Base-by-base conservation (phyloP, 2,797 vertebrate species). In the Knipowitschia caucasica region DNA sequence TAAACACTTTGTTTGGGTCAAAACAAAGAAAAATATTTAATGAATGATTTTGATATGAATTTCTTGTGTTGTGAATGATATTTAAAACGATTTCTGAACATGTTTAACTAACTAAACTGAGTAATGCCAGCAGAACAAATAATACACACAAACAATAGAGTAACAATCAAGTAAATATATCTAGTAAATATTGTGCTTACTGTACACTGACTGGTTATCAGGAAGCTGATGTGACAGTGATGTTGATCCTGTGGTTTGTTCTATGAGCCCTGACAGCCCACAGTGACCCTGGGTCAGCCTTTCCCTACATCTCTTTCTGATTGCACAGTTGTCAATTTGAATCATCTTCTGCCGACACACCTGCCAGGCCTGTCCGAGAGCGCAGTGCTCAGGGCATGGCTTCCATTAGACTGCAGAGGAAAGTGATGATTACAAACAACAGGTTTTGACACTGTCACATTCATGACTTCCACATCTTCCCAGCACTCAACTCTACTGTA, bases 261-360 rank as follows among this genome's bases (percentile, higher is more conserved):
- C 62, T 59, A 89, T 88, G 78, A 83, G 78, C 74, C 77, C 63
- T 85, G 84, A 86, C 88, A 86, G 82, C 84, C 74, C 74, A 65
- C 62, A 5, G 50, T 75, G 85, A 86, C 84, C 80, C 40, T 2
- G 69, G 79, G 80, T 84, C 75, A 75, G 61, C 64, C 63, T 67
- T 44, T 55, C 68, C 65, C 77, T 40, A 54, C 61, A 77, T 79
- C 76, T 62, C 54, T 59, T 74, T 78, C 82, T 89, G 89, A 91
- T 89, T 91, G 89, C 87, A 83, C 29, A 71, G 74, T 81, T 86
- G 85, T 88, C 84, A 79, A 55, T 59, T 75, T 74, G 77, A 89
- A 89, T 89, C 86, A 87, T 73, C 65, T 73, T 75, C 75, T 74
- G 70, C 53, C 15, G 75, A 88, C 85, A 87, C 88, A 91, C 89